A percentile compares a stretch with the other conserved stretches of the same genome.
Evolutionary conservation across 2,888 invertebrate genomes (phyloP).

Genomic region (Synergus umbraculus): DNA sequence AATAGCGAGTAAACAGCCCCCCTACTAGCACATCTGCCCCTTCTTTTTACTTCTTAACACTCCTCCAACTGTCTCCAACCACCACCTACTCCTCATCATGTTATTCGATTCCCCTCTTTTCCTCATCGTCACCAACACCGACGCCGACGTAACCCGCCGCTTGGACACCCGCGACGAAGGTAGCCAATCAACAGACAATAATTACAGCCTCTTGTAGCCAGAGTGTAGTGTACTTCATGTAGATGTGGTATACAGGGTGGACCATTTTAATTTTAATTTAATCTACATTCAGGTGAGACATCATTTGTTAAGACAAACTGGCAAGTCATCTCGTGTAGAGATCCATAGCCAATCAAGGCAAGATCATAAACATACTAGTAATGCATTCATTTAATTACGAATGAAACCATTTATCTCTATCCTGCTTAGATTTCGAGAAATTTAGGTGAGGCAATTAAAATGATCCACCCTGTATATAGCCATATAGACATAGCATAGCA

Average conservation of each 20-base stretch:
- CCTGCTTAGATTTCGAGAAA: too few species aligned
- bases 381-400: too few species aligned
- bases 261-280: too few species aligned
- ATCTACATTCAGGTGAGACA: too few species aligned
- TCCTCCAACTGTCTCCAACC: slow-evolving; percentile 44
- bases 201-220: slow-evolving; percentile 47
- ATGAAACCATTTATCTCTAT: too few species aligned
- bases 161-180: slow-evolving; percentile 54
- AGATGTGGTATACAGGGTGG: too few species aligned
- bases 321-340: too few species aligned
- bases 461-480: too few species aligned
- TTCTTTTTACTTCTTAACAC: slow-evolving; percentile 30
- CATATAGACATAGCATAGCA: not conserved
- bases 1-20: slow-evolving; percentile 63
- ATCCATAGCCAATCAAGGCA: too few species aligned
- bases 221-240: not conserved
- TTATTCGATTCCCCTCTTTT: slow-evolving; percentile 26
- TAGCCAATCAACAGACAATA: slow-evolving; percentile 62
- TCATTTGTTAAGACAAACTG: too few species aligned
- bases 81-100: slow-evolving; percentile 14
- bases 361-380: too few species aligned
- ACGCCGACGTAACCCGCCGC: slow-evolving; percentile 26
- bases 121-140: slow-evolving; percentile 35
- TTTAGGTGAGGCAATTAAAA: too few species aligned
- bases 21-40: slow-evolving; percentile 48